Evolutionary conservation across 2,888 invertebrate genomes (phyloP).

Genomic region (Caenorhabditis sp.): DNA sequence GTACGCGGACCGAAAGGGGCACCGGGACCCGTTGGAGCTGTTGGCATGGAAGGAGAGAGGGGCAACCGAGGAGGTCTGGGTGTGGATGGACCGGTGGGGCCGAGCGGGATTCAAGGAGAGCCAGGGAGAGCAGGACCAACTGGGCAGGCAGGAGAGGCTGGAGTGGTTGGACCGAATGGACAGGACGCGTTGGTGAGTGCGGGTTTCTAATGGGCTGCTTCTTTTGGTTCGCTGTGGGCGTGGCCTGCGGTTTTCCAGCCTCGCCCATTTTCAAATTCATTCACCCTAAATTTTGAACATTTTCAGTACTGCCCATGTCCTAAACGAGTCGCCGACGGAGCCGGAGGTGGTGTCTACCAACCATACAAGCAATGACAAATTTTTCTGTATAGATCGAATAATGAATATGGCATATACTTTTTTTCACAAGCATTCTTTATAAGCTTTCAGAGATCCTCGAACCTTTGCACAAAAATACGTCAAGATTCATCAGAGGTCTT

Average conservation of each 20-base stretch:
- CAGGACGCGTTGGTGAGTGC: slow-evolving; percentile 59
- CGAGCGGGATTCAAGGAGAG: slow-evolving; percentile 43
- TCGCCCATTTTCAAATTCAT: too few relatives aligned
- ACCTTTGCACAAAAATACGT: too few relatives aligned
- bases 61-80: slow-evolving; percentile 64
- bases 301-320: slow-evolving; percentile 73
- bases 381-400: too few relatives aligned
- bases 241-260: too few relatives aligned
- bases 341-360: slow-evolving; percentile 60
- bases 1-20: slow-evolving; percentile 63
- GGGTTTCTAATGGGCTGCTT: neutral
- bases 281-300: neutral
- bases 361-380: slow-evolving; percentile 56
- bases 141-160: slow-evolving; percentile 56
- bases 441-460: too few relatives aligned
- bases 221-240: neutral
- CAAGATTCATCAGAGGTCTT: too few relatives aligned
- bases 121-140: slow-evolving; percentile 56
- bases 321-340: slow-evolving; percentile 42
- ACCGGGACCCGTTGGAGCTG: slow-evolving; percentile 50
- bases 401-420: too few relatives aligned
- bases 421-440: too few relatives aligned
- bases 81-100: slow-evolving; percentile 49
- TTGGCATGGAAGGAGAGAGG: slow-evolving; percentile 59
- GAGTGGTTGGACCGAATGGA: slow-evolving; percentile 50